Base-by-base conservation (phyloP, 2,797 vertebrate species). In the Poecilia gillii region DNA sequence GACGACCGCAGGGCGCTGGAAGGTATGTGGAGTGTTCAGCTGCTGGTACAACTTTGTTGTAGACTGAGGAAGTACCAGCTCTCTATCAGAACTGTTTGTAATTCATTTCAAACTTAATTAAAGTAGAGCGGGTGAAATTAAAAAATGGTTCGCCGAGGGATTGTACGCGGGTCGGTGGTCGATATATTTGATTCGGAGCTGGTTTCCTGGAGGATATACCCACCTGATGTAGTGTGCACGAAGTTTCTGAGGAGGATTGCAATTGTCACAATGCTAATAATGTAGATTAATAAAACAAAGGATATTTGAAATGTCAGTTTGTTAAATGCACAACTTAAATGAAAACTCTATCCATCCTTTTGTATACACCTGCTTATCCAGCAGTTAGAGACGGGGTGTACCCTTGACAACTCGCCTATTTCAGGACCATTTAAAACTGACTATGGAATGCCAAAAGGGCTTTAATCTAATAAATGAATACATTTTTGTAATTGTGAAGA, bases 1-100 rank as follows among this genome's bases (percentile, higher is more conserved):
- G 18, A 23, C 36, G 64, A 70, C 41, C 68, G 66, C 66, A 70
- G 66, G 39, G 5, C 43, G 66, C 66, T 41, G 64, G 23, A 5
- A 23, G 6, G 9, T 13, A 2, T 12, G 64, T 41, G 18, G n/a
- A 25, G 4, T 12, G 13, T 45, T 57, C 39, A 66, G 28, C 72
- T 75, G 77, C 72, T 74, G 71, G 23, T 46, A 51, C 72, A 83
- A 87, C 80, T 88, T 89, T 73, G 20, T 78, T 81, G 78, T 3
- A 4, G 46, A 11, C 12, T 33, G 43, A 14, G 23, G 28, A 36
- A 41, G 59, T 45, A 28, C 47, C 53, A 16, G 28, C 45, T 14
- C 28, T 49, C 36, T 0, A 49, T 6, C 12, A 7, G 41, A 45
- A 3, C 68, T 16, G 25, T 59, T 75, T 77, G 3, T 55, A 11